Percentiles rank a stretch among this genome's conserved stretches.
These are phyloP conservation scores for Psophia crepitans DNA, from an alignment of 2,113 vertebrate species.

Conservation along the genomic window DNA sequence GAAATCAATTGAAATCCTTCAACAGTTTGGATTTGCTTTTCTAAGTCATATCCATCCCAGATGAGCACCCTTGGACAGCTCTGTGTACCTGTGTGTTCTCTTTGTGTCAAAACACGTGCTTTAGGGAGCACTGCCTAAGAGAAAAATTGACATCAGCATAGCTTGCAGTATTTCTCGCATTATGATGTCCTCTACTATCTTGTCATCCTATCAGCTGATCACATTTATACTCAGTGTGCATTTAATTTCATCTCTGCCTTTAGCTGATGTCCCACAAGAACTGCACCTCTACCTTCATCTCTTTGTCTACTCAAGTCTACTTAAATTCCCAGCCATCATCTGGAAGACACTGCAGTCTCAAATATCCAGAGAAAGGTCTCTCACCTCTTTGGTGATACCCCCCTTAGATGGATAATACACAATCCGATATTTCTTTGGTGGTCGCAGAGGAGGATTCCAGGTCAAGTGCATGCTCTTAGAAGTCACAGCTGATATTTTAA, in stretches of 20 bases:
- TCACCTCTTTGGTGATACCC: conserved; percentile 84
- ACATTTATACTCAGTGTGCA: neutral
- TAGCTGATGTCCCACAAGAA: neutral
- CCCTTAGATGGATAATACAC: conserved; percentile 85
- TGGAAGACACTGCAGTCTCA: neutral
- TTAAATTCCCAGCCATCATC: neutral
- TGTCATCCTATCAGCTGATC: neutral
- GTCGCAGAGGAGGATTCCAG: conserved; percentile 77
- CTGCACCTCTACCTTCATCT: neutral
- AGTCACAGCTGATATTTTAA: conserved; percentile 82
- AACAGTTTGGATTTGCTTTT: neutral
- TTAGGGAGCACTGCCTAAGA: neutral
- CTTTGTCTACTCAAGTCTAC: neutral
- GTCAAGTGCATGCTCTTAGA: conserved; percentile 83
- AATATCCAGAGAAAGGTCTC: neutral
- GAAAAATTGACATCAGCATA: fast-evolving
- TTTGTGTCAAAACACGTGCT: neutral
- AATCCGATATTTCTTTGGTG: conserved; percentile 81
- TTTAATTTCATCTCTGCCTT: neutral
- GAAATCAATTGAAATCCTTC: neutral
- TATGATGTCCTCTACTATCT: neutral
- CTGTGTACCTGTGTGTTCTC: neutral
- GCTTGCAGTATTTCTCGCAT: neutral
- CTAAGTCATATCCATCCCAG: neutral
- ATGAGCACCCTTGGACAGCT: neutral